Percentiles rank a stretch among this genome's conserved stretches.
Evolutionary conservation across 2,797 vertebrate species (phyloP).

Genomic region (Mus caroli): DNA sequence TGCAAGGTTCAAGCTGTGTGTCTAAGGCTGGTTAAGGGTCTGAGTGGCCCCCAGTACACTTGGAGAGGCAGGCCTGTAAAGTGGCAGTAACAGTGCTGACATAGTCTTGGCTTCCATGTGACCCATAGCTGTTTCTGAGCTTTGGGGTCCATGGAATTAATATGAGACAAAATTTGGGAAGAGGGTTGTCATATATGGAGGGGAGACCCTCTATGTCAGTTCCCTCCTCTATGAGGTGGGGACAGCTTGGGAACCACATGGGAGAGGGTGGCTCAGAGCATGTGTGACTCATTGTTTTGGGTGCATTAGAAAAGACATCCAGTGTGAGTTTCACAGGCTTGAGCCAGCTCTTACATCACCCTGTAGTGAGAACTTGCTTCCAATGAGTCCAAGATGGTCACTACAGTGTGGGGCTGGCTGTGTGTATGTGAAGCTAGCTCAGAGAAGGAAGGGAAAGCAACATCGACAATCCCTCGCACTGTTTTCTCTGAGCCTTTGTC

Average conservation of each 20-base stretch:
- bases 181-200: background rate
- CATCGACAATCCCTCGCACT: rapidly evolving
- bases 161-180: background rate
- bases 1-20: rapidly evolving
- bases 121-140: rapidly evolving
- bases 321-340: background rate
- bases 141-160: background rate
- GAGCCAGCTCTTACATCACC: background rate
- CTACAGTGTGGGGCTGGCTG: rapidly evolving
- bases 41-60: rapidly evolving
- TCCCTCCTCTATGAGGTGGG: background rate
- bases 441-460: rapidly evolving
- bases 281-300: too few relatives aligned
- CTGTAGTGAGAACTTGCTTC: rapidly evolving
- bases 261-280: background rate
- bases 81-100: too few relatives aligned
- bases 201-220: background rate
- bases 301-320: background rate
- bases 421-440: rapidly evolving
- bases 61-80: rapidly evolving
- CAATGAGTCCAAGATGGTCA: rapidly evolving
- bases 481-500: rapidly evolving
- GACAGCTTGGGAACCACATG: too few relatives aligned
- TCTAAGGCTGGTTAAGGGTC: rapidly evolving
- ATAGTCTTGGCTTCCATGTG: too few relatives aligned